phyloP scores from a whole-genome alignment of 2,888 invertebrate genomes.

The Aelia acuminata region DNA sequence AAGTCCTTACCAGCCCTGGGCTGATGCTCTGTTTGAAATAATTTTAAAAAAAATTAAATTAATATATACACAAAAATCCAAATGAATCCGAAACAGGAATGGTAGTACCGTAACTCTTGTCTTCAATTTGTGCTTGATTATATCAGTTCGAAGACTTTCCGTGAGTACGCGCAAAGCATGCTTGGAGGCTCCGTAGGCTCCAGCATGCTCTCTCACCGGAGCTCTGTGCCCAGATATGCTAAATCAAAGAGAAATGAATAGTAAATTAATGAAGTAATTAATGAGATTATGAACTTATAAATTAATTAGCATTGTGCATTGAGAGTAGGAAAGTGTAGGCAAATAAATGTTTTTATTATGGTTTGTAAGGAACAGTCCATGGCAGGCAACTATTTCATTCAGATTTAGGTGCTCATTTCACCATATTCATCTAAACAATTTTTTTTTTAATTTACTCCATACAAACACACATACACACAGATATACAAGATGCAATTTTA shows the following conservation, averaged over 20 bases:
- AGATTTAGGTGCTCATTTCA: too few relatives aligned
- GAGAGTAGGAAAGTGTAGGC: too few relatives aligned
- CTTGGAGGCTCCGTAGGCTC: constrained; percentile 72
- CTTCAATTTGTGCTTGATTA: constrained; percentile 69
- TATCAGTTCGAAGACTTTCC: constrained; percentile 68
- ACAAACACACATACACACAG: too few relatives aligned
- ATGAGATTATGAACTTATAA: too few relatives aligned
- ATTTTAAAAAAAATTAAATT: background rate
- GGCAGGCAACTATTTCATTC: too few relatives aligned
- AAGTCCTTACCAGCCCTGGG: constrained; percentile 75
- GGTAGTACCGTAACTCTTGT: constrained; percentile 68
- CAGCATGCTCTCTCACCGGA: constrained; percentile 67
- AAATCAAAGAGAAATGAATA: background rate
- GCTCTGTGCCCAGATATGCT: constrained; percentile 71
- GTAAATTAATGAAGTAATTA: too few relatives aligned
- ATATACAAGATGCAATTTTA: too few relatives aligned
- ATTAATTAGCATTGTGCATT: too few relatives aligned
- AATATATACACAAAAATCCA: background rate
- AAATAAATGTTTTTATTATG: too few relatives aligned
- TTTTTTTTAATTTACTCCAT: too few relatives aligned
- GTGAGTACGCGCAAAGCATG: constrained; percentile 71
- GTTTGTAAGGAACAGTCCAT: too few relatives aligned
- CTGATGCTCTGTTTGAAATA: constrained; percentile 73
- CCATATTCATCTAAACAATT: too few relatives aligned
- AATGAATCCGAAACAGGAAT: background rate